Percentiles rank a stretch among this genome's conserved stretches.
These are phyloP conservation scores for Akabosia matsudoensis DNA, from an alignment of 1,140 invertebrate species.

Conservation along the genomic window DNA sequence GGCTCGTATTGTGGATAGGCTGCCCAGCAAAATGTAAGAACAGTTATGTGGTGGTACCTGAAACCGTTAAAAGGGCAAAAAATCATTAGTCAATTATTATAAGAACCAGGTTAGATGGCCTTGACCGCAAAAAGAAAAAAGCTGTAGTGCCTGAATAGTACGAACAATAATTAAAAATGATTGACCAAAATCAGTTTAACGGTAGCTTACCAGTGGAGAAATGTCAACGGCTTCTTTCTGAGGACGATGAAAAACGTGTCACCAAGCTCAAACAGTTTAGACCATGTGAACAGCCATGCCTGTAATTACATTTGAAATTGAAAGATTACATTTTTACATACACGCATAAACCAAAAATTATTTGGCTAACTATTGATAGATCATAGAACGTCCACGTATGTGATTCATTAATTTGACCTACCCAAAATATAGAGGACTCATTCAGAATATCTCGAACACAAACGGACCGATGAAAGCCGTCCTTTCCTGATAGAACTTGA, in stretches of 20 bases:
- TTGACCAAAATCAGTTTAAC: too few relatives aligned
- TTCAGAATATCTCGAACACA: conserved; percentile 16
- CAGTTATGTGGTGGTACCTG: conserved; percentile 45
- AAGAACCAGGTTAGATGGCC: too few relatives aligned
- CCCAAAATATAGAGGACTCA: conserved; percentile 11
- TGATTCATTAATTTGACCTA: neutral
- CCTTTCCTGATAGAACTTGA: conserved; percentile 1
- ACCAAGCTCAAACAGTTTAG: conserved; percentile 27
- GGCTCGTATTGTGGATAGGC: conserved; percentile 36
- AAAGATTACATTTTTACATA: too few relatives aligned
- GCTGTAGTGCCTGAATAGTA: too few relatives aligned
- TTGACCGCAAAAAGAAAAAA: too few relatives aligned
- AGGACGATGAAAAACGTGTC: conserved; percentile 36
- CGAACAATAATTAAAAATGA: too few relatives aligned
- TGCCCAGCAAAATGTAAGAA: conserved; percentile 50
- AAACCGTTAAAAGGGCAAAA: too few relatives aligned
- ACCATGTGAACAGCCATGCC: conserved; percentile 19
- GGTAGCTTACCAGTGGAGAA: conserved; percentile 28
- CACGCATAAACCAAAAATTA: too few relatives aligned
- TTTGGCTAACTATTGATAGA: too few relatives aligned
- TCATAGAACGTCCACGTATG: neutral
- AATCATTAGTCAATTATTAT: too few relatives aligned
- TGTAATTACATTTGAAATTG: too few relatives aligned
- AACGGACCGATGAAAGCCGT: conserved; percentile 12
- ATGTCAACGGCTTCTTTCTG: conserved; percentile 12